Conservation (phyloP, 2,888 invertebrate species). For the Oconnorella tubifera region DNA sequence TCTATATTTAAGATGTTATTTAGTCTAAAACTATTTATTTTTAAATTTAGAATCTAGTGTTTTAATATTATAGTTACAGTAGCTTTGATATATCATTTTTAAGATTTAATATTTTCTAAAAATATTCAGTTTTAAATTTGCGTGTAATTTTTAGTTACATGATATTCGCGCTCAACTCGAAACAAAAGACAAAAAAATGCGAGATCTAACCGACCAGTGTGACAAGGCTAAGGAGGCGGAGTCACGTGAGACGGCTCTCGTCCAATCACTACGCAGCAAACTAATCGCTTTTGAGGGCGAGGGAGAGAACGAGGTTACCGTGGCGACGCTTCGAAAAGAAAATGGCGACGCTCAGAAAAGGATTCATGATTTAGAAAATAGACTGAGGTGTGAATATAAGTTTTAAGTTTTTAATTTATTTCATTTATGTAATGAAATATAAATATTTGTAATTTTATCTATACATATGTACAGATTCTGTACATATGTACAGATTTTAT, state of each 20-base stretch:
- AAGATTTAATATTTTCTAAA: too few species aligned
- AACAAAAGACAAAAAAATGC: constrained; percentile 47
- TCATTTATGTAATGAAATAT: too few species aligned
- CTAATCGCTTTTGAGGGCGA: constrained; percentile 45
- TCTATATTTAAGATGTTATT: too few species aligned
- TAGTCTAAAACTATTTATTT: too few species aligned
- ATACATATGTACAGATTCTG: too few species aligned
- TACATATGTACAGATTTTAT: too few species aligned
- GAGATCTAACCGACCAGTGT: constrained; percentile 43
- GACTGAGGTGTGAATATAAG: constrained; percentile 43
- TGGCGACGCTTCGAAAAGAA: constrained; percentile 48
- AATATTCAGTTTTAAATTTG: neutral
- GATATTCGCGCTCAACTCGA: constrained; percentile 48
- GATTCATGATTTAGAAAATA: constrained; percentile 49
- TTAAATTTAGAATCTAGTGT: too few species aligned
- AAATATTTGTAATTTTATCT: too few species aligned
- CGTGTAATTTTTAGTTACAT: constrained; percentile 36
- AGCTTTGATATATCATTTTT: too few species aligned
- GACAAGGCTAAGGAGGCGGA: constrained; percentile 49
- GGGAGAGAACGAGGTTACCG: constrained; percentile 46
- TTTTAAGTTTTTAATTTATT: too few species aligned
- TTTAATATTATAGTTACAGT: too few species aligned
- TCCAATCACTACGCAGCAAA: constrained; percentile 43
- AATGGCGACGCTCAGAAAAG: constrained; percentile 46
- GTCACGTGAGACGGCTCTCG: constrained; percentile 40